Evolutionary conservation across 2,113 vertebrate species (phyloP), one percentile per base, ranked within the genome.

Genomic region (Lamprologus speciosus): DNA sequence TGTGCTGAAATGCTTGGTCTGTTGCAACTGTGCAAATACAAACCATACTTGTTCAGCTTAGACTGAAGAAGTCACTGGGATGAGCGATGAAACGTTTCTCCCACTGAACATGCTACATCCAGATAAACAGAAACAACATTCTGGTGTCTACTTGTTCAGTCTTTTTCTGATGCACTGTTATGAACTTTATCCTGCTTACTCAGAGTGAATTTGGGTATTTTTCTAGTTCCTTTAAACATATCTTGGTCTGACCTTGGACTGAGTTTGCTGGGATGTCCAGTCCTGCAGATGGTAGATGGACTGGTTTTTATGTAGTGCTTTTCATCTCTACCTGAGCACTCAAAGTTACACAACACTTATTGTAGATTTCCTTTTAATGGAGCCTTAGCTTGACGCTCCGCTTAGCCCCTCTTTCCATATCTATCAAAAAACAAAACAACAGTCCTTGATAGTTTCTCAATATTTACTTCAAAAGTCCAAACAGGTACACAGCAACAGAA

Each of bases 141-240:
- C 58, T 35, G 58, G 58, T 63, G 58, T 4, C 58, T 63, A 35
- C 16, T 63, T 63, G 0, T 63, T 35, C 58, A 63, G 28, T 63
- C 58, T 63, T 63, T 0, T 63, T 63, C 58, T 63, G 0, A 63
- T 63, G 28, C 58, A 63, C 28, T 63, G 9, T 63, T 63, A 63
- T 11, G 28, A 63, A 63, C 28, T 63, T 63, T 63, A 19, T 63
- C 28, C 28, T 63, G 28, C 16, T 33, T 0, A 63, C 58, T 63
- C 0, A 19, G 9, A 63, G 28, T 63, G 28, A 11, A 33, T 63
- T 33, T 63, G 16, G 28, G 9, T 0, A 0, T 19, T 33, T 33
- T 19, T 33, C 9, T 63, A 35, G 58, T 63, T 63, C 28, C 6
- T 63, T 35, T 63, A 9, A 19, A 63, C 28, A 63, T 63, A 33